phyloP scores from a whole-genome alignment of 2,113 vertebrate genomes.

The Antigone vipio region DNA sequence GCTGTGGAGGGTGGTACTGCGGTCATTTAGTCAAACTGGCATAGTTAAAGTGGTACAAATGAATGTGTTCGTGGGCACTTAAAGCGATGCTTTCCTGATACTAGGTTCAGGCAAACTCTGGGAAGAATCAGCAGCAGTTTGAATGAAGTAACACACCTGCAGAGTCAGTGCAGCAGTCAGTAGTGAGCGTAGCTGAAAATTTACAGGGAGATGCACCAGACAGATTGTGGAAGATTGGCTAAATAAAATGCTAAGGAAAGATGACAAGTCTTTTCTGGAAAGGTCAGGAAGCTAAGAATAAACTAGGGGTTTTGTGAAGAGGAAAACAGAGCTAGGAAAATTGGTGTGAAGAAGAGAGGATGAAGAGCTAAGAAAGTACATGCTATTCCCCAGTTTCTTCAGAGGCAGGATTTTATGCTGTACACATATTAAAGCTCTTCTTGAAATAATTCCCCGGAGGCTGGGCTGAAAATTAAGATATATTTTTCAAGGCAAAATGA shows the following conservation, averaged over 20 bases:
- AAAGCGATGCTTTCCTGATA: background rate
- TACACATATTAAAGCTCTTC: background rate
- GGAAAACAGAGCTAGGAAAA: constrained; percentile 16
- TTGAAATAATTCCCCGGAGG: background rate
- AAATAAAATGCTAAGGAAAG: constrained; percentile 25
- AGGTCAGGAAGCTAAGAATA: constrained; percentile 53
- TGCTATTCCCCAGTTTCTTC: background rate
- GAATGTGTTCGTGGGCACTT: background rate
- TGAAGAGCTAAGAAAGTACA: background rate
- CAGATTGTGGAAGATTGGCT: background rate
- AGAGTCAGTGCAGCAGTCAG: background rate
- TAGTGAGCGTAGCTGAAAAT: background rate
- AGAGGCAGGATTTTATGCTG: background rate
- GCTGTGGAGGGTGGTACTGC: background rate
- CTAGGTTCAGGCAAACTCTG: background rate
- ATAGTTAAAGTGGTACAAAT: background rate
- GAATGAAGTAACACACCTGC: background rate
- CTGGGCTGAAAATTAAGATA: constrained; percentile 3
- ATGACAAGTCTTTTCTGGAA: constrained; percentile 10
- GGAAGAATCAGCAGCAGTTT: background rate
- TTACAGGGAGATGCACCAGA: background rate
- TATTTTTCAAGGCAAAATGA: background rate
- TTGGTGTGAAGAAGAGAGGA: background rate
- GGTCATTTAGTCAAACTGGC: background rate
- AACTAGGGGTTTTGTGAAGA: background rate